Conservation (phyloP, 1,140 invertebrate genomes). For the Linepithema humile region DNA sequence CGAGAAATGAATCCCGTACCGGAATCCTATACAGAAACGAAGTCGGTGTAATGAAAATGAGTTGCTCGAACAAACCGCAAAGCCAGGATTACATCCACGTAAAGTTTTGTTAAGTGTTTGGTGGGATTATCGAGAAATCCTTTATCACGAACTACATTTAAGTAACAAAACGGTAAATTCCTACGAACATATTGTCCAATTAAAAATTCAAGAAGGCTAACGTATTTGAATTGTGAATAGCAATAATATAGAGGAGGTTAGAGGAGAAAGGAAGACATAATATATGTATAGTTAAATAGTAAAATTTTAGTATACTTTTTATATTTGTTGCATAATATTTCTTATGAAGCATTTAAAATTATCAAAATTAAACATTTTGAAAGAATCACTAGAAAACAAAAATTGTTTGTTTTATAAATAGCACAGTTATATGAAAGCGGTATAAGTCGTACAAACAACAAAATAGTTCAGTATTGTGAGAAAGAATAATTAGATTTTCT, state of each 20-base stretch:
- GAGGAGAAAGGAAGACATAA: too few species aligned
- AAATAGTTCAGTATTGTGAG: too few species aligned
- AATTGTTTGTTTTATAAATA: too few species aligned
- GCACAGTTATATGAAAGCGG: too few species aligned
- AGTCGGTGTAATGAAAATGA: conserved; percentile 35
- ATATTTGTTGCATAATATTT: neutral
- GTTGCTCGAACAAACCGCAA: conserved; percentile 32
- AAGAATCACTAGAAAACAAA: neutral
- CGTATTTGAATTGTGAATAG: neutral
- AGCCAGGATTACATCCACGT: conserved; percentile 30
- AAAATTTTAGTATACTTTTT: neutral
- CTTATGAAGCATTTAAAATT: neutral
- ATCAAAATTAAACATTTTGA: neutral
- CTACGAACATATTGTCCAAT: neutral
- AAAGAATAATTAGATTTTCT: too few species aligned
- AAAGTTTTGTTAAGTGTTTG: conserved; percentile 51
- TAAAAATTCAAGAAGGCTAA: neutral
- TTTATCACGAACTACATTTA: conserved; percentile 23
- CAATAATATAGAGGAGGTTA: too few species aligned
- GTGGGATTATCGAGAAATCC: conserved; percentile 28
- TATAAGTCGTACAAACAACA: too few species aligned
- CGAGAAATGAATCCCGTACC: conserved; percentile 12
- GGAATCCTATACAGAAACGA: conserved; percentile 13
- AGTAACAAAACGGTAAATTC: conserved; percentile 11
- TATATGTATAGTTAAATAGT: neutral